Percentiles rank a stretch among this genome's conserved stretches.
Evolutionary conservation across 2,113 vertebrate genomes (phyloP).

Genomic region (Seriola aureovittata): DNA sequence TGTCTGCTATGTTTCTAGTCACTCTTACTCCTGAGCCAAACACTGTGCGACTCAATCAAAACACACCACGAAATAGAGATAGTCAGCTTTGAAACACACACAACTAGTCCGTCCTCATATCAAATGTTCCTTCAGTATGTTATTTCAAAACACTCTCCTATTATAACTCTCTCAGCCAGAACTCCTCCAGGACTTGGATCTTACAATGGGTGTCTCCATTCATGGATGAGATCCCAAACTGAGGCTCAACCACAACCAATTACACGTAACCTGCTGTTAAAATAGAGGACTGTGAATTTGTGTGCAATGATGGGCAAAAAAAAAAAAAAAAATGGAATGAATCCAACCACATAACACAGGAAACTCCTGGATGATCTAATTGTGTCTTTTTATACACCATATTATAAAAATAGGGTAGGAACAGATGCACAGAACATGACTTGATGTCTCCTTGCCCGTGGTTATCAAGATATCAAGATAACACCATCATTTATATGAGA

Average conservation of each 20-base stretch:
- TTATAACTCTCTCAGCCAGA: slow-evolving; percentile 44
- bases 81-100: slow-evolving; percentile 24
- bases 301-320: no score
- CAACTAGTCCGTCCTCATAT: slow-evolving; percentile 29
- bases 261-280: slow-evolving; percentile 53
- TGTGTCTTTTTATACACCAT: slow-evolving; percentile 2
- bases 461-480: slow-evolving; percentile 43
- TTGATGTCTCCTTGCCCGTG: slow-evolving; percentile 44
- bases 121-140: slow-evolving; percentile 41
- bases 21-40: slow-evolving; percentile 10
- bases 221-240: slow-evolving; percentile 53
- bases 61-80: not conserved
- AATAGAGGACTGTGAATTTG: not conserved
- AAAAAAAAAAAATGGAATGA: not conserved
- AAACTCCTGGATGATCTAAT: slow-evolving; percentile 22
- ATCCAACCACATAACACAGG: not conserved
- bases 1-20: slow-evolving; percentile 6
- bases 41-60: slow-evolving; percentile 26
- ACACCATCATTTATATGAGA: slow-evolving; percentile 34
- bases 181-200: slow-evolving; percentile 48
- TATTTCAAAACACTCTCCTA: slow-evolving; percentile 53
- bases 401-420: slow-evolving; percentile 40
- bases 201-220: slow-evolving; percentile 24
- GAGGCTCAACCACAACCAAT: slow-evolving; percentile 37
- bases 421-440: slow-evolving; percentile 28